A percentile compares a stretch with the other conserved stretches of the same genome.
Evolutionary conservation across 2,888 invertebrate genomes (phyloP).

Genomic region (Pecten maximus): DNA sequence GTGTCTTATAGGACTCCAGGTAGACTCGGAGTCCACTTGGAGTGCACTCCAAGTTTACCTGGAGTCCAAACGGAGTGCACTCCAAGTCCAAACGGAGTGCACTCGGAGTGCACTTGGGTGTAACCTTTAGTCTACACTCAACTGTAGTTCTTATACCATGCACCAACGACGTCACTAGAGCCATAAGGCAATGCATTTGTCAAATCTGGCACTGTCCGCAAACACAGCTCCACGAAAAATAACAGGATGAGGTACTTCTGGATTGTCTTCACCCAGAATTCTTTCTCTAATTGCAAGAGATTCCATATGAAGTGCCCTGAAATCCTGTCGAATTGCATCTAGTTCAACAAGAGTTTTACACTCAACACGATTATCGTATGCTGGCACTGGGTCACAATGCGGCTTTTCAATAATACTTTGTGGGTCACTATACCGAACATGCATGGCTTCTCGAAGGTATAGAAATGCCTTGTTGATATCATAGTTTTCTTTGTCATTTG

Average conservation of each 20-base stretch:
- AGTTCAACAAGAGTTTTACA: slow-evolving; percentile 88
- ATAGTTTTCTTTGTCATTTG: slow-evolving; percentile 95
- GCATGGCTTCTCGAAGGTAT: slow-evolving; percentile 91
- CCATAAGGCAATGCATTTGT: slow-evolving; percentile 94
- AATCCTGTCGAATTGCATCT: slow-evolving; percentile 87
- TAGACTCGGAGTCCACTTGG: no score
- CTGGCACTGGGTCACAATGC: slow-evolving; percentile 88
- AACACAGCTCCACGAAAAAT: slow-evolving; percentile 95
- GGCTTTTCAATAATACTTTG: slow-evolving; percentile 87
- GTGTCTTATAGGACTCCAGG: no score
- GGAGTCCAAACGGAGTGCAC: no score
- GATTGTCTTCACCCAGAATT: slow-evolving; percentile 86
- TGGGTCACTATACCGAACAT: slow-evolving; percentile 87
- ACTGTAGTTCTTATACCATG: no score
- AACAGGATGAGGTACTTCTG: slow-evolving; percentile 92
- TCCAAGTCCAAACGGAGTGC: no score
- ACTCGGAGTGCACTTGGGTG: no score
- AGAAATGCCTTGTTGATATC: slow-evolving; percentile 89
- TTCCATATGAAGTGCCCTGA: slow-evolving; percentile 95
- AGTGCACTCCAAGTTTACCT: no score
- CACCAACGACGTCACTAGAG: no score
- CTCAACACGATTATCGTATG: slow-evolving; percentile 94
- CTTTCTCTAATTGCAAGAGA: slow-evolving; percentile 91
- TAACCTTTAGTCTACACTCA: no score
- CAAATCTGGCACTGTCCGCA: slow-evolving; percentile 94